phyloP scores from a whole-genome alignment of 2,888 invertebrate species.

The Aethes cnicana region DNA sequence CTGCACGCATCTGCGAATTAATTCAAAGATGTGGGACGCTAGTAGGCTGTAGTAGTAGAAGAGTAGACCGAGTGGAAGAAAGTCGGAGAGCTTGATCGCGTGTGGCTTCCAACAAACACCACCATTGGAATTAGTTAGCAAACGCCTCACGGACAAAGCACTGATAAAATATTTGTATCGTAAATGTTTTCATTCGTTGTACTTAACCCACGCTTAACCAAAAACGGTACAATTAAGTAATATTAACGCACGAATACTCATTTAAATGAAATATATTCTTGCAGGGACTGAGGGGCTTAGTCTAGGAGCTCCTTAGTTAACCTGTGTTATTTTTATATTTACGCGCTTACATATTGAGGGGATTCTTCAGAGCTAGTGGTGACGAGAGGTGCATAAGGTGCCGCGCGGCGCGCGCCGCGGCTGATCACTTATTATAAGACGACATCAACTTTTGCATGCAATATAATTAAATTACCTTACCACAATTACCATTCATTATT shows the following conservation, averaged over 20 bases:
- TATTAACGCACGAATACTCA: conserved; percentile 48
- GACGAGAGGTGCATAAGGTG: conserved; percentile 44
- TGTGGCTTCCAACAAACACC: too few species aligned
- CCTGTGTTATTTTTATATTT: conserved; percentile 62
- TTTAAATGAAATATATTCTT: conserved; percentile 72
- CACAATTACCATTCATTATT: conserved; percentile 17
- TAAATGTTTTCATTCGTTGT: conserved; percentile 62
- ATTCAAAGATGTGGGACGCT: too few species aligned
- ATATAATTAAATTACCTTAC: conserved; percentile 24
- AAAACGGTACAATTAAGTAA: conserved; percentile 41
- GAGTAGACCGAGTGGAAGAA: too few species aligned
- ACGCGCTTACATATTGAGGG: conserved; percentile 31
- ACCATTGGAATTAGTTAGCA: conserved; percentile 1
- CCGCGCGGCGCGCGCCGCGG: too few species aligned
- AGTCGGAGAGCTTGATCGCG: too few species aligned
- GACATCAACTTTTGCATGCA: conserved; percentile 27
- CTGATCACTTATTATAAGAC: conserved; percentile 23
- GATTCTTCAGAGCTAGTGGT: conserved; percentile 46
- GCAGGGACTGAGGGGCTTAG: conserved; percentile 61
- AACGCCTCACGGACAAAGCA: conserved; percentile 14
- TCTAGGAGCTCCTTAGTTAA: conserved; percentile 59
- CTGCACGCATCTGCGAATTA: too few species aligned
- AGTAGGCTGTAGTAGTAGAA: too few species aligned
- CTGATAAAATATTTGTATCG: conserved; percentile 19
- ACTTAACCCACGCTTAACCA: conserved; percentile 58